Conservation (phyloP, 2,797 vertebrate genomes). For the Bradypodion ventrale region DNA sequence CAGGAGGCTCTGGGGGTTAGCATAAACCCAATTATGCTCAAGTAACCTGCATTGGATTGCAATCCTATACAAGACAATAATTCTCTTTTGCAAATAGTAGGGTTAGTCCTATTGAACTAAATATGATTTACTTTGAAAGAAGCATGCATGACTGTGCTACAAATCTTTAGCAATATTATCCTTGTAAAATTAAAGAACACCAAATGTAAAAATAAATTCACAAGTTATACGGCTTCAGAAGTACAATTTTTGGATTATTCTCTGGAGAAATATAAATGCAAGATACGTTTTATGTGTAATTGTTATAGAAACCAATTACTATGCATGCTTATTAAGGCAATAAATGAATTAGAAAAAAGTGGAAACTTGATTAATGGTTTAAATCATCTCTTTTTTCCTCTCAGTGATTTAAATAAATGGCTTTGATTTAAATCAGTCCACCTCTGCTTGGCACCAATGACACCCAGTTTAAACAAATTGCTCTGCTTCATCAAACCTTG, state of each 20-base stretch:
- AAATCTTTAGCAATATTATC: not conserved
- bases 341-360: conserved; percentile 20
- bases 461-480: not conserved
- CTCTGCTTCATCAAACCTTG: not conserved
- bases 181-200: not conserved
- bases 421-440: conserved; percentile 13
- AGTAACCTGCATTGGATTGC: not conserved
- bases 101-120: not conserved
- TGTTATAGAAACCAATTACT: conserved; percentile 13
- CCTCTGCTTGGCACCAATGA: not conserved
- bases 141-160: not conserved
- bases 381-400: not conserved
- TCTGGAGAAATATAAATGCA: not conserved
- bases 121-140: not conserved
- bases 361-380: conserved; percentile 24
- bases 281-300: not conserved
- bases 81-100: not conserved
- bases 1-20: not conserved
- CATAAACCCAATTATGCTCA: no score
- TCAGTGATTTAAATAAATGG: conserved; percentile 18
- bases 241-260: conserved; percentile 7
- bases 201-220: not conserved
- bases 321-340: conserved; percentile 3
- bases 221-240: not conserved
- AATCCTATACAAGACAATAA: not conserved